Base-by-base conservation (phyloP, 1,140 invertebrate genomes). In the Archivesica marissinica region DNA sequence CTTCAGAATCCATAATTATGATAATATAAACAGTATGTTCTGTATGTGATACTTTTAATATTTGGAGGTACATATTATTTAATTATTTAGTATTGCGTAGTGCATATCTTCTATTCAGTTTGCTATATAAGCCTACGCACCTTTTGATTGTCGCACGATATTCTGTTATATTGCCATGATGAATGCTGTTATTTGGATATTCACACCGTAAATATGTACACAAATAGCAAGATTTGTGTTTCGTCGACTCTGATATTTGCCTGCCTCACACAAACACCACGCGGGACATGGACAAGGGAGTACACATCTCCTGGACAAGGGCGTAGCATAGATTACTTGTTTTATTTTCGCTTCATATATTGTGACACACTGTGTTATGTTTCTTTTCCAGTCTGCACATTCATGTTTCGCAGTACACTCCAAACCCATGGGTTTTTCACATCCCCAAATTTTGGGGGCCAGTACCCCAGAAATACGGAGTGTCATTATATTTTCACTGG, bases 401-500 rank as follows among this genome's bases (percentile, higher is more conserved):
- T 95, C 87, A 90, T 92, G 30, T 95, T 94, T 91, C 94, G 94
- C 80, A 98, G 97, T 93, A 96, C 96, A 82, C 96, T 96, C 88
- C 95, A 95, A 11, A 85, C 88, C 38, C 97, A 96, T 90, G 98
- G 98, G 17, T 96, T 96, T 30, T 97, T 99, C 92, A 96, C 96
- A 61, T 98, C 97, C 13, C 98, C 98, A 0, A 99, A 99, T 94
- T 98, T 97, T 91, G 98, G 98, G 0, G 98, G 98, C 7, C 96
- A 96, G 41, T 99, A 99, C 94, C 97, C 98, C 0, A 95, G 98
- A 85, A 96, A 98, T 92, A 97, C 98, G 0, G 97, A 98, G 92
- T 99, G 98, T 92, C 97, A 99, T 94, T 99, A 98, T 93, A 97
- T 98, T 93, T 99, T 99, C 94, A 96, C 98, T 92, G 98, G 97